These are phyloP conservation scores for Macrosteles quadrilineatus DNA, from an alignment of 1,140 invertebrate species.

Conservation along the genomic window DNA sequence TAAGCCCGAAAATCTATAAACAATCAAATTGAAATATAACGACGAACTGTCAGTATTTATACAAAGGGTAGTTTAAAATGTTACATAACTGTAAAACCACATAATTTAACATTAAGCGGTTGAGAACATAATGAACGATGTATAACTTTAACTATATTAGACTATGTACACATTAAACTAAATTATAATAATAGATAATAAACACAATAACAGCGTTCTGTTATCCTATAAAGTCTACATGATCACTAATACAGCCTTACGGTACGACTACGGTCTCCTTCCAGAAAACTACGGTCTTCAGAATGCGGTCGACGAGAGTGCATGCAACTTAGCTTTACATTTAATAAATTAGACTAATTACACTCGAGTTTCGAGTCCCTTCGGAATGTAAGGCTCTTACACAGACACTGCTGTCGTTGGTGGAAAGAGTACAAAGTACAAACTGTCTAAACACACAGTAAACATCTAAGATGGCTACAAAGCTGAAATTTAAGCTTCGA, in stretches of 20 bases:
- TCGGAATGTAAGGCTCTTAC: constrained; percentile 12
- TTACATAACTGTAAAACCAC: background rate
- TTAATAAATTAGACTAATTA: constrained; percentile 20
- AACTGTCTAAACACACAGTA: constrained; percentile 3
- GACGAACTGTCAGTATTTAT: background rate
- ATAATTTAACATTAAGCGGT: constrained; percentile 9
- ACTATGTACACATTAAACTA: constrained; percentile 20
- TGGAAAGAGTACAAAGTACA: background rate
- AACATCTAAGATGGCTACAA: constrained; percentile 19
- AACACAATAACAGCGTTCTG: constrained; percentile 13
- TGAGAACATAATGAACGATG: background rate
- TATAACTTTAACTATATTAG: constrained; percentile 20
- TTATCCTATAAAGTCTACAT: constrained; percentile 25
- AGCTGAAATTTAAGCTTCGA: constrained; percentile 1
- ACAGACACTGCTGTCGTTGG: background rate
- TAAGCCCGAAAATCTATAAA: no score
- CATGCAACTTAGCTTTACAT: constrained; percentile 21
- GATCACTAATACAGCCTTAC: constrained; percentile 24
- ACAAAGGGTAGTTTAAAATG: constrained; percentile 4
- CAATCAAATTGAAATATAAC: no score
- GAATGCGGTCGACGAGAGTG: constrained; percentile 25
- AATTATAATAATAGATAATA: constrained; percentile 17
- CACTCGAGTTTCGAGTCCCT: background rate
- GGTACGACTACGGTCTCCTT: constrained; percentile 16
- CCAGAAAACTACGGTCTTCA: constrained; percentile 17